Conservation (phyloP, 2,888 invertebrate species). For the Smittia aterrima region DNA sequence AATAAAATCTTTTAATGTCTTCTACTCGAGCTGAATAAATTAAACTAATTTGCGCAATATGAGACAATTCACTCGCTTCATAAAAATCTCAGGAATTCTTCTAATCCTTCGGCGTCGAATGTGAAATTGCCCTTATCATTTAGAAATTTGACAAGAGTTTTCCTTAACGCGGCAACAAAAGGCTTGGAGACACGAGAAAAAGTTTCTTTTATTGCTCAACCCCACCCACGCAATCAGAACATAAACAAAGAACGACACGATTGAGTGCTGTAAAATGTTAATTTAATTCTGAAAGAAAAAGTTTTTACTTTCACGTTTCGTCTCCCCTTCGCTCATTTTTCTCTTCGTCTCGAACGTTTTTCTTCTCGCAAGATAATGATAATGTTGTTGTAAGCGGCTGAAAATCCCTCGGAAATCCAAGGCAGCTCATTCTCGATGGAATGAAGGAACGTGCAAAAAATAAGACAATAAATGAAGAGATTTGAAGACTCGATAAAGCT, state of each 20-base stretch:
- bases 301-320: slow-evolving; percentile 2
- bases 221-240: neutral
- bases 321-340: slow-evolving; percentile 7
- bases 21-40: slow-evolving; percentile 30
- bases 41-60: slow-evolving; percentile 30
- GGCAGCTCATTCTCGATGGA: neutral
- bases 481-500: neutral
- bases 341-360: neutral
- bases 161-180: neutral
- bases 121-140: neutral
- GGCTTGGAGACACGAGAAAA: neutral
- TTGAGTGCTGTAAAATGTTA: slow-evolving; percentile 27
- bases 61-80: neutral
- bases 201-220: slow-evolving; percentile 1
- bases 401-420: slow-evolving; percentile 20
- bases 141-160: neutral
- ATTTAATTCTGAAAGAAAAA: slow-evolving; percentile 9
- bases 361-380: slow-evolving; percentile 1
- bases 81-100: slow-evolving; percentile 1
- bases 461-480: slow-evolving; percentile 21
- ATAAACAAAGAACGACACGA: slow-evolving; percentile 4
- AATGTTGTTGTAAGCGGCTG: slow-evolving; percentile 25
- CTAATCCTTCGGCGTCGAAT: neutral
- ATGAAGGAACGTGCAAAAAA: slow-evolving; percentile 15
- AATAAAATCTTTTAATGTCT: slow-evolving; percentile 36